Evolutionary conservation across 2,113 vertebrate species (phyloP).

Genomic region (Oophaga pumilio): DNA sequence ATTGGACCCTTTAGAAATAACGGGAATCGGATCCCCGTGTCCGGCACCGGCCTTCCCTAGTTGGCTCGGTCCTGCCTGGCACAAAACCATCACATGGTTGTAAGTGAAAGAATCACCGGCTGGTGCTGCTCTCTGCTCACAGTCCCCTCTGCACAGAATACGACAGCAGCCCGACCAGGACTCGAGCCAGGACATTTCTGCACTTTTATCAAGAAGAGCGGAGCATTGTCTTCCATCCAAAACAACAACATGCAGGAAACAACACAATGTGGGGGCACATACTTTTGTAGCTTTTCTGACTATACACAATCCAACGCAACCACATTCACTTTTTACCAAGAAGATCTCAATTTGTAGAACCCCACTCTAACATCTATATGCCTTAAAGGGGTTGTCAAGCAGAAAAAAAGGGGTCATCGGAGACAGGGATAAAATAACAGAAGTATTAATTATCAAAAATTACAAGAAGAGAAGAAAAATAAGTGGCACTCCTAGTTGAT

Average conservation of each 20-base stretch:
- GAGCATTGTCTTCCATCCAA: background rate
- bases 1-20: background rate
- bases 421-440: no score
- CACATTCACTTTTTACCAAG: no score
- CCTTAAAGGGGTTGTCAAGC: no score
- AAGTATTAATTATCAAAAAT: no score
- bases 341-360: no score
- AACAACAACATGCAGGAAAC: background rate
- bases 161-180: background rate
- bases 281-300: background rate
- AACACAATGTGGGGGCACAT: background rate
- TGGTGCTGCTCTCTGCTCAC: background rate
- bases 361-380: no score
- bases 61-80: background rate
- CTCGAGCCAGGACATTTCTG: background rate
- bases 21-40: background rate
- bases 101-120: background rate
- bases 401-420: no score
- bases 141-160: constrained; percentile 36
- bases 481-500: no score
- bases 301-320: background rate
- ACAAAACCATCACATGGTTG: constrained; percentile 19
- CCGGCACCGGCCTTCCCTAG: background rate
- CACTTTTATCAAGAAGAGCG: background rate
- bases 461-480: no score